Evolutionary conservation across 2,113 vertebrate genomes (phyloP).

Genomic region (Ancistrus triradiatus): DNA sequence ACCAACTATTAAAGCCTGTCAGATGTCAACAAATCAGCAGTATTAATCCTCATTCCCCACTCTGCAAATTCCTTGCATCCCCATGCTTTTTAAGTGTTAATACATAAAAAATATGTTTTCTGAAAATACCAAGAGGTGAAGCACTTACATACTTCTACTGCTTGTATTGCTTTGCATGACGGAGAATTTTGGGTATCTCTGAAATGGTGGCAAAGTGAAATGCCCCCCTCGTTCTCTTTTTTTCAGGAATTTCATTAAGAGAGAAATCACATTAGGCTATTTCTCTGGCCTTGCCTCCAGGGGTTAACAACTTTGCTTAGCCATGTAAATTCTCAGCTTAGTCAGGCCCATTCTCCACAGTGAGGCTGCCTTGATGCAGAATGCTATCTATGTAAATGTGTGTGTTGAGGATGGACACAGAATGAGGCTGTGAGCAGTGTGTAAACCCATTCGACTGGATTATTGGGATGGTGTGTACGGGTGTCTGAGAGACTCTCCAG

Average conservation of each 20-base stretch:
- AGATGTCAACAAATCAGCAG: too few relatives aligned
- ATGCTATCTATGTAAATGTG: constrained; percentile 60
- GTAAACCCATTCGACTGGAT: constrained; percentile 59
- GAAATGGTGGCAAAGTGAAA: constrained; percentile 30
- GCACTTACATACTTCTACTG: neutral
- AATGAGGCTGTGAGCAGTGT: constrained; percentile 45
- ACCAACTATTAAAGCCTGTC: too few relatives aligned
- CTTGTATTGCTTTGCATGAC: constrained; percentile 14
- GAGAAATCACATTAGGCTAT: constrained; percentile 70
- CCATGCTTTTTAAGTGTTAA: too few relatives aligned
- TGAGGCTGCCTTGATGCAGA: constrained; percentile 41
- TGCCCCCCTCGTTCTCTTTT: constrained; percentile 42
- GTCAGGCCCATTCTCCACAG: constrained; percentile 70
- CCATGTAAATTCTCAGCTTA: constrained; percentile 78
- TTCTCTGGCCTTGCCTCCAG: constrained; percentile 61
- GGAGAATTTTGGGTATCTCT: constrained; percentile 21
- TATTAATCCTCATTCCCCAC: too few relatives aligned
- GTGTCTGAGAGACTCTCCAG: constrained; percentile 22
- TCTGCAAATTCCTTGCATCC: too few relatives aligned
- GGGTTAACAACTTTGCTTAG: constrained; percentile 76
- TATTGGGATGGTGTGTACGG: constrained; percentile 46
- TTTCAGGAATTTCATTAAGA: constrained; percentile 72
- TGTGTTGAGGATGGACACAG: constrained; percentile 42
- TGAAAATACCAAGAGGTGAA: neutral
- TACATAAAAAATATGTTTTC: too few relatives aligned